These are phyloP conservation scores for Calosoma granatense DNA, from an alignment of 1,140 invertebrate species.

Conservation along the genomic window DNA sequence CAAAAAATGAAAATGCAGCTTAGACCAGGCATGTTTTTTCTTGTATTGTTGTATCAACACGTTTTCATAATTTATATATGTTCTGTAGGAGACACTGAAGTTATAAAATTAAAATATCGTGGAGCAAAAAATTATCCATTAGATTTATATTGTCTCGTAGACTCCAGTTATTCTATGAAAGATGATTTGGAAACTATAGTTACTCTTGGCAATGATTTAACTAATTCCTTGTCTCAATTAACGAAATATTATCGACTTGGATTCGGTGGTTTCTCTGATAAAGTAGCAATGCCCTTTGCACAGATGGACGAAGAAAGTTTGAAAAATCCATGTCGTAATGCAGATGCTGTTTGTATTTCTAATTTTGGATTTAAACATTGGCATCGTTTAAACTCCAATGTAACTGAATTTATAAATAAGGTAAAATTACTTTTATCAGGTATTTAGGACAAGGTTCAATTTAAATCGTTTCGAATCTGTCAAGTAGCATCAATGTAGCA, in stretches of 20 bases:
- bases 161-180: conserved; percentile 81
- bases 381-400: conserved; percentile 26
- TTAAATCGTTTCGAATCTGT: no score
- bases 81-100: conserved; percentile 39
- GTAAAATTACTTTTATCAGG: conserved; percentile 15
- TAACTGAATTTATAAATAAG: conserved; percentile 22
- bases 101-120: conserved; percentile 43
- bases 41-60: neutral
- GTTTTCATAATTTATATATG: neutral
- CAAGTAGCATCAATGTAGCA: no score
- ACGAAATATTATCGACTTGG: conserved; percentile 73
- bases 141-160: conserved; percentile 90
- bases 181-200: conserved; percentile 75
- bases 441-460: no score
- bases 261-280: conserved; percentile 69
- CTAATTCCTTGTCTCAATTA: conserved; percentile 51
- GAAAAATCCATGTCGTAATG: conserved; percentile 25
- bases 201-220: conserved; percentile 57
- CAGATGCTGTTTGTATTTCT: conserved; percentile 16
- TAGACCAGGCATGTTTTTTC: conserved; percentile 29
- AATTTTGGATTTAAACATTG: conserved; percentile 28
- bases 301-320: conserved; percentile 17
- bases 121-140: conserved; percentile 74
- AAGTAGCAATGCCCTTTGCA: conserved; percentile 54
- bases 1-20: conserved; percentile 44